Base-by-base conservation (phyloP, 1,140 invertebrate species). In the Bombus superbus region DNA sequence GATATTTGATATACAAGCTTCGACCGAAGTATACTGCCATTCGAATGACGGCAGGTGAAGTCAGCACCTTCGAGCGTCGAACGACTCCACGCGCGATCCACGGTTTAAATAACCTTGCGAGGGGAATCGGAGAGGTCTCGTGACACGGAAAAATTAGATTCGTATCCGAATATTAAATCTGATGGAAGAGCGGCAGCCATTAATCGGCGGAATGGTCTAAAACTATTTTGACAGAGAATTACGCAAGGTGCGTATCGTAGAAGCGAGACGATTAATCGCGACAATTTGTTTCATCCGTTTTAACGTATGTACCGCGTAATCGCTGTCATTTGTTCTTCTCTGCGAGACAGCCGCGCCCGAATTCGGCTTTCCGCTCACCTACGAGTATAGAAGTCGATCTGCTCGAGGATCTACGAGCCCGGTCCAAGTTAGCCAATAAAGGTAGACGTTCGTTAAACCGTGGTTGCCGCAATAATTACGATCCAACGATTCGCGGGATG, bases 381-480 rank as follows among this genome's bases (percentile, higher is more conserved):
- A 57, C 74, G 28, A 88, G 66, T 73, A 74, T 57, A n/a, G 77
- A 84, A 77, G 83, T 83, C 86, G 81, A 88, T 88, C 88, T 83
- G 35, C 40, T 8, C 75, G 78, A 84, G 83, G 83, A 90, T 90
- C 90, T 79, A 73, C 64, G 80, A 75, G 64, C 81, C 75, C 68
- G 73, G 83, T 79, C 68, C 81, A 84, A 62, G 68, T 80, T 62
- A 53, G 38, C 8, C 59, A 11, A 47, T 40, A 44, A 62, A 76
- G 53, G 57, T 72, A 77, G 57, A 38, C 78, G 42, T 53, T 76
- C 66, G 59, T 80, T 42, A 68, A 77, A 74, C 15, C 53, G 68
- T 47, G 83, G 76, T 75, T 87, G 71, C 83, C 83, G 85, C 91
- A 88, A 92, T 92, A 93, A 94, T 94, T 93, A 92, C 91, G 88